phyloP scores from a whole-genome alignment of 2,113 vertebrate species.

The Motacilla alba region DNA sequence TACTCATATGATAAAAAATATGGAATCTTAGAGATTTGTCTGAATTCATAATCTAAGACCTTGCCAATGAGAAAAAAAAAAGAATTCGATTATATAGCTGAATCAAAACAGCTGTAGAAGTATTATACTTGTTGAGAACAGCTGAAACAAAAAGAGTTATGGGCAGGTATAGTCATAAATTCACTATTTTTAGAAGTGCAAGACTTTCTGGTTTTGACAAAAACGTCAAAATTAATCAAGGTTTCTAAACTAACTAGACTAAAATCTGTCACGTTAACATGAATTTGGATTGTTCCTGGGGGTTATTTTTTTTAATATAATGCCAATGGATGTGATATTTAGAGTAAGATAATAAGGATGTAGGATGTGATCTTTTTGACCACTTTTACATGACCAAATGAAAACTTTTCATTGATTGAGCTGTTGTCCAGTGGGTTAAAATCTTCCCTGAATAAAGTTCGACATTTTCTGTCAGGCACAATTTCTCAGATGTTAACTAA shows the following conservation, averaged over 20 bases:
- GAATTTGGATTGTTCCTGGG: neutral
- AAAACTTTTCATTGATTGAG: neutral
- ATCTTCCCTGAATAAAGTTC: neutral
- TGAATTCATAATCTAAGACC: neutral
- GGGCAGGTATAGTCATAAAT: neutral
- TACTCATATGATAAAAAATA: neutral
- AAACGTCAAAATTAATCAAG: constrained; percentile 22
- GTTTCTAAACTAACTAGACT: constrained; percentile 10
- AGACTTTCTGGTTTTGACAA: neutral
- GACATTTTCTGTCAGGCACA: neutral
- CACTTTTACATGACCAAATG: neutral
- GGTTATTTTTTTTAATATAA: neutral
- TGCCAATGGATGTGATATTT: constrained; percentile 1
- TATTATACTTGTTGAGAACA: neutral
- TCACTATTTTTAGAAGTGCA: neutral
- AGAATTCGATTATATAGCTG: neutral
- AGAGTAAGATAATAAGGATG: neutral
- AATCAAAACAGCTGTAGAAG: neutral
- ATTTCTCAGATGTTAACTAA: neutral
- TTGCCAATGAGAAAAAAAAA: neutral
- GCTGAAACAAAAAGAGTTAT: neutral
- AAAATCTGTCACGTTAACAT: constrained; percentile 33
- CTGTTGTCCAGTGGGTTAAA: neutral
- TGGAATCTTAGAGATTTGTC: neutral
- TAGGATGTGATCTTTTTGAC: neutral